Evolutionary conservation across 2,113 vertebrate genomes (phyloP).

Genomic region (Pardalotus punctatus): DNA sequence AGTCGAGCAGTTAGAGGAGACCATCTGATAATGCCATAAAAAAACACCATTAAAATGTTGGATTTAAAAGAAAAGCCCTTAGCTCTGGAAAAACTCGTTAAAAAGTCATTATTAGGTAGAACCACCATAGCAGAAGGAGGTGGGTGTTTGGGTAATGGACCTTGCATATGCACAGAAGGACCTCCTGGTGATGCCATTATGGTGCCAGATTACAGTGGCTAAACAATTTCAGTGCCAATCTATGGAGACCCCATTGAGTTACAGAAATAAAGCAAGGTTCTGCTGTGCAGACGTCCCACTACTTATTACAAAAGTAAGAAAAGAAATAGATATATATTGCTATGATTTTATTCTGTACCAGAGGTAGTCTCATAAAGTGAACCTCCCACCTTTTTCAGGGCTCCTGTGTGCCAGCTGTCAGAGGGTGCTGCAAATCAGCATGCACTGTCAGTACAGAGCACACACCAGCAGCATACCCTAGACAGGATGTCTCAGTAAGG

Average conservation of each 20-base stretch:
- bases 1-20: not conserved
- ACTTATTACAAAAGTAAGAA: not conserved
- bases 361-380: not conserved
- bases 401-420: not conserved
- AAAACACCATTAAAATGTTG: not conserved
- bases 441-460: not conserved
- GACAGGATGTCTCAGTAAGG: not conserved
- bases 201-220: constrained; percentile 12
- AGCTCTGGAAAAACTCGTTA: constrained; percentile 39
- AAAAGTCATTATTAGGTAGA: constrained; percentile 37
- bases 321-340: not conserved
- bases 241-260: not conserved
- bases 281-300: not conserved
- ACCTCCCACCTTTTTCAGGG: not conserved
- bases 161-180: constrained; percentile 39
- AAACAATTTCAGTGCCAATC: constrained; percentile 3
- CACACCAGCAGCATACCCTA: not conserved
- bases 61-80: constrained; percentile 22
- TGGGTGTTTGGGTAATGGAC: constrained; percentile 43
- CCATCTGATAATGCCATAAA: not conserved
- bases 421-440: not conserved
- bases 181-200: constrained; percentile 48
- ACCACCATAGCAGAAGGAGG: not conserved
- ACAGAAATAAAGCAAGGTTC: constrained; percentile 24
- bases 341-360: not conserved